Evolutionary conservation across 2,888 invertebrate genomes (phyloP).

Genomic region (Oxycera nigricornis): DNA sequence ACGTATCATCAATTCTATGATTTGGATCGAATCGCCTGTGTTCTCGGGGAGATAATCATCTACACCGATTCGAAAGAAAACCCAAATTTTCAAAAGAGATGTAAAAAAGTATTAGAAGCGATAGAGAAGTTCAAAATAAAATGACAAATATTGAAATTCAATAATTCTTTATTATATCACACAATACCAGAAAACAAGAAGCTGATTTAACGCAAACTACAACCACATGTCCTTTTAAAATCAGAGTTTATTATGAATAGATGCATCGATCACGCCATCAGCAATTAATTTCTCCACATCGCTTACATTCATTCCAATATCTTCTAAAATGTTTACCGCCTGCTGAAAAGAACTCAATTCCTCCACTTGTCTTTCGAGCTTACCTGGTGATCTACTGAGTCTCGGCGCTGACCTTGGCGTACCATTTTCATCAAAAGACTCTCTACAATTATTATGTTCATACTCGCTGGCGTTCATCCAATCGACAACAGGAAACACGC

Average conservation of each 20-base stretch:
- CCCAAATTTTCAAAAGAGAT: background rate
- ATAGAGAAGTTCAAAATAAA: slow-evolving; percentile 18
- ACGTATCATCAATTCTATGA: slow-evolving; percentile 35
- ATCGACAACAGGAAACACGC: slow-evolving; percentile 89
- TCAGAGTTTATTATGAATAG: slow-evolving; percentile 24
- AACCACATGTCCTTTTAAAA: no score
- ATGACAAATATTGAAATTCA: no score
- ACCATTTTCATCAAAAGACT: slow-evolving; percentile 67
- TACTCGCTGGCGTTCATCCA: slow-evolving; percentile 73
- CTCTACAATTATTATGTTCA: slow-evolving; percentile 71
- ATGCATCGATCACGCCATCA: slow-evolving; percentile 53
- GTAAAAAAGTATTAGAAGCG: background rate
- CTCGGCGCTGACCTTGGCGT: slow-evolving; percentile 81
- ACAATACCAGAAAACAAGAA: no score
- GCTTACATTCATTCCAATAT: slow-evolving; percentile 50
- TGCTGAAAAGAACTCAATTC: slow-evolving; percentile 40
- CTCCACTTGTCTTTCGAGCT: slow-evolving; percentile 54
- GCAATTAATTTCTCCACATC: slow-evolving; percentile 59
- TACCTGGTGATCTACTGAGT: slow-evolving; percentile 78
- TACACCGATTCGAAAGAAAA: slow-evolving; percentile 3
- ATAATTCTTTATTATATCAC: no score
- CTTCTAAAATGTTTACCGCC: slow-evolving; percentile 50
- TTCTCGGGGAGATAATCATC: slow-evolving; percentile 8
- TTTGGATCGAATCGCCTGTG: slow-evolving; percentile 14
- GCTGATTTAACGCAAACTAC: no score